A percentile compares a stretch with the other conserved stretches of the same genome.
Evolutionary conservation across 2,113 vertebrate genomes (phyloP).

Genomic region (Eulemur macaco): DNA sequence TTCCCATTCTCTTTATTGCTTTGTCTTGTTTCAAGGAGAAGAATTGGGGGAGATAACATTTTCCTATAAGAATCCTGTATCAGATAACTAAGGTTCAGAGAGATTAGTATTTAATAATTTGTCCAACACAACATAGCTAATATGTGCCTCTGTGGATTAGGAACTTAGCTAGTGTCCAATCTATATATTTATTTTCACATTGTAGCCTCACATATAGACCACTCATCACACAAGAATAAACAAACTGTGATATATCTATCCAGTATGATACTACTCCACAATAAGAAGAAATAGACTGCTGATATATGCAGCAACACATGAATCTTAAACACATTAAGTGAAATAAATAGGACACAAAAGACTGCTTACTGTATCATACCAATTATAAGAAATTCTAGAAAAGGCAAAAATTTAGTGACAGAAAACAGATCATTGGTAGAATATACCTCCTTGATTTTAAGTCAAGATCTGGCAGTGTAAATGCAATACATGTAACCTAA

Average conservation of each 20-base stretch:
- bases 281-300: not conserved
- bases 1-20: not conserved
- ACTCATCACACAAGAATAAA: not conserved
- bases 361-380: not conserved
- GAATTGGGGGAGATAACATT: not conserved
- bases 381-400: not conserved
- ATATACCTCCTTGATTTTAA: not conserved
- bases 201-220: not conserved
- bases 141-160: not conserved
- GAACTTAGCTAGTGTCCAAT: not conserved
- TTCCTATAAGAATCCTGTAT: not conserved
- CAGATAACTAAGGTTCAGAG: not conserved
- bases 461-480: not conserved
- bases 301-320: not conserved
- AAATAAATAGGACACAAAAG: not conserved
- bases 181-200: not conserved
- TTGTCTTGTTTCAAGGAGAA: not conserved
- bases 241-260: not conserved
- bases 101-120: conserved; percentile 6
- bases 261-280: not conserved
- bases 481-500: not conserved
- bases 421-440: not conserved
- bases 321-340: not conserved
- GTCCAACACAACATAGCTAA: not conserved
- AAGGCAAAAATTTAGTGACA: not conserved